Evolutionary conservation across 92 coral and sea anemone species (phyloP), one percentile per base, ranked within the genome.

Genomic region (Epizoanthus rinbou): DNA sequence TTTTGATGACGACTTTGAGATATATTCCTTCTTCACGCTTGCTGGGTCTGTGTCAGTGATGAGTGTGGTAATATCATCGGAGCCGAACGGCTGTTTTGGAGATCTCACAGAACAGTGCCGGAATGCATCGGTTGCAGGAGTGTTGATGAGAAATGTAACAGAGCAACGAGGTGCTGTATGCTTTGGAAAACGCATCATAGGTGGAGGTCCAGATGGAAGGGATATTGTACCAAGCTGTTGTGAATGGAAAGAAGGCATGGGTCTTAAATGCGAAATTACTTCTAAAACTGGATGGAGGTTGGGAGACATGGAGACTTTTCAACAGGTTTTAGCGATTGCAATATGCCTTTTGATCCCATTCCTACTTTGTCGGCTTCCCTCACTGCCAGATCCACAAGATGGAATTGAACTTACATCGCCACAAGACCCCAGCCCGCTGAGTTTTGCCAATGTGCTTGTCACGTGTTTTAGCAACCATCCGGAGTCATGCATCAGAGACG

Each of bases 1-100:
- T 35, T 69, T 69, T 5, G 74, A 37, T 10, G 3, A 6, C 4
- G 8, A 69, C 25, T 69, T 69, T 14, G 56, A 35, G 54, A 37
- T 69, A 2, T 69, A 69, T 69, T 69, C 74, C 16, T 69, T 69
- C 74, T 15, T 21, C 25, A 64, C 35, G n/a, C 70, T 64, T 25
- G 3, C 64, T 58, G 64, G 17, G 3, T 58, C 64, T 6, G 35
- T 69, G 74, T 16, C 56, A n/a, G 21, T 18, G 54, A 69, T 37
- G 22, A n/a, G 43, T 13, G 33, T 69, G 1, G 23, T 3, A 37
- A 23, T 10, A 5, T 35, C 37, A 0, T 69, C 24, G 15, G 47
- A 39, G 28, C 64, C 64, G 64, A 58, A 17, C 23, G 64, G n/a
- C 19, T 58, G 10, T 6, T 6, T 18, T 6, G 24, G 18, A 15